Evolutionary conservation across 2,797 vertebrate species (phyloP), one percentile per base, ranked within the genome.

Genomic region (Ptychadena robeensis): DNA sequence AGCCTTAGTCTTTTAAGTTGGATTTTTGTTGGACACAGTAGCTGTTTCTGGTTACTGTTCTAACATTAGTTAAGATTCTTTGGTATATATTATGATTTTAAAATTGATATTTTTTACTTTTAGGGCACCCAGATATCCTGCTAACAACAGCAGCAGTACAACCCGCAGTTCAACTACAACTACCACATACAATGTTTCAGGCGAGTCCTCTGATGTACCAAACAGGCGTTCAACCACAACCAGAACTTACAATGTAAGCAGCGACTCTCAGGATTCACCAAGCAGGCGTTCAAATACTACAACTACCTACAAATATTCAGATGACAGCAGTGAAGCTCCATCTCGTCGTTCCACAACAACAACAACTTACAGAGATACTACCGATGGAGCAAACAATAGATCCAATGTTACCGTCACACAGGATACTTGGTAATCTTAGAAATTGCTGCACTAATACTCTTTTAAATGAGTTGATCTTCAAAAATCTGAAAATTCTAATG

Each of bases 91-190:
- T 4, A 22, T 53, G 44, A 53, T 11, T 27, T 4, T 61, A 27
- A 61, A 61, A 61, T 59, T 4, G 22, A 59, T 59, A 25, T 10
- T 0, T 79, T 86, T 9, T 2, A 78, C 73, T 86, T 53, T 76
- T 48, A 93, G 93, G 48, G 9, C 75, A 80, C 72, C 48, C 35
- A 86, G 81, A 27, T 86, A 88, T 80, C 25, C 18, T 66, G 68
- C 9, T 44, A 82, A 68, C n/a, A 82, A 44, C 27, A 76, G 34
- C 18, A 78, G 57, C 73, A 14, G 48, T 11, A 22, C 28, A 37
- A 78, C 31, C 34, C 81, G 25, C 37, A 83, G 59, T 72, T 78
- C 81, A 67, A 73, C 80, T 18, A 57, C 74, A 65, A 72, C 81
- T 53, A 61, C 63, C 32, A 53, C 37, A 2, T 81, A 73, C 73